Evolutionary conservation across 2,797 vertebrate species (phyloP).

Genomic region (Crax fasciolata): DNA sequence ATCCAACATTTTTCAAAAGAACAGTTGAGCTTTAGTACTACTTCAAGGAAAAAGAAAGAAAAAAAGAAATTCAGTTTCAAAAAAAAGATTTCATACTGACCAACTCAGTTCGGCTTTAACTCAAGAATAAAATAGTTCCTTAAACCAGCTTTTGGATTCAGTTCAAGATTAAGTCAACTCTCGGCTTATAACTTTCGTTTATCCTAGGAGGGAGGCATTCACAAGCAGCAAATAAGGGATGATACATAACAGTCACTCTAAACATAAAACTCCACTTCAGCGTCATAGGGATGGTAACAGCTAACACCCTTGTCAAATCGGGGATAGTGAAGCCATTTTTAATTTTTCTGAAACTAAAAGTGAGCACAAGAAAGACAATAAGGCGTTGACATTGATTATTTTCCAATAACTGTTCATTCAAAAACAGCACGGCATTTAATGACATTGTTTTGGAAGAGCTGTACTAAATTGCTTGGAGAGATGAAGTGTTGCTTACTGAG

Average conservation of each 20-base stretch:
- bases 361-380: not conserved
- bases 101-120: not conserved
- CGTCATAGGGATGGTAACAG: not conserved
- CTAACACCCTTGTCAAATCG: not conserved
- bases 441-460: not conserved
- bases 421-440: not conserved
- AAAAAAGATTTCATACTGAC: not conserved
- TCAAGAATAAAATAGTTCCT: not conserved
- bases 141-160: not conserved
- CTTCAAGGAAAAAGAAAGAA: not conserved
- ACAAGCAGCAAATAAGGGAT: not conserved
- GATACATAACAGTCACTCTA: not conserved
- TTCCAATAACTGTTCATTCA: not conserved
- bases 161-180: not conserved
- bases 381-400: not conserved
- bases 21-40: not conserved
- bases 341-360: conserved; percentile 2
- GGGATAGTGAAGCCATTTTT: not conserved
- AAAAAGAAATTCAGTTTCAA: not conserved
- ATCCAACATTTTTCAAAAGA: not conserved
- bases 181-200: not conserved
- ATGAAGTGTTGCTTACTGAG: not conserved
- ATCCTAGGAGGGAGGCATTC: not conserved
- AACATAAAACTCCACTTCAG: not conserved
- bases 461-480: not conserved